Evolutionary conservation across 2,113 vertebrate species (phyloP).

Genomic region (Aepyceros melampus): DNA sequence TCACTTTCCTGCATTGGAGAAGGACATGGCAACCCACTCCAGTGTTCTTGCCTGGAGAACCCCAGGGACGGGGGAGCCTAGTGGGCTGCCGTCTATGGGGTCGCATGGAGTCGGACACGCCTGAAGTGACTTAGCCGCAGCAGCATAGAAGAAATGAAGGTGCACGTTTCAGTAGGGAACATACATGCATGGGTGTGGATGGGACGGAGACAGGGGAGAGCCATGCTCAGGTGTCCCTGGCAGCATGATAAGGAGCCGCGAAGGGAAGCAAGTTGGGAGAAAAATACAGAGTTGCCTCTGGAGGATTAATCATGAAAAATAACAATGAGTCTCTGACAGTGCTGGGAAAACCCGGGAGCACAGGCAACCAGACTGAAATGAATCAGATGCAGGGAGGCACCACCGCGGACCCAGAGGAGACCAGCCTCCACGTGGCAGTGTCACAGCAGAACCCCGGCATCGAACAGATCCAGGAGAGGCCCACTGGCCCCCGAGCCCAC

Average conservation of each 20-base stretch:
- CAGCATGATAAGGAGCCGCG: not conserved
- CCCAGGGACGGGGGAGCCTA: too few relatives aligned
- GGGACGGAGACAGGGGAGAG: fast-evolving
- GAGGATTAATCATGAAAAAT: not conserved
- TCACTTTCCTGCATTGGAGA: too few relatives aligned
- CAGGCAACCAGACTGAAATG: not conserved
- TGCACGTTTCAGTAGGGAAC: fast-evolving
- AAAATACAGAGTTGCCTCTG: not conserved
- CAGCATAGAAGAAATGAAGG: not conserved
- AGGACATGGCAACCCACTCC: too few relatives aligned
- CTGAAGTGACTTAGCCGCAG: too few relatives aligned
- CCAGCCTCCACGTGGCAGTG: fast-evolving
- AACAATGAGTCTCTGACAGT: not conserved
- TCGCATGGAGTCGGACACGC: too few relatives aligned
- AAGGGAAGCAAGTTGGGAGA: not conserved
- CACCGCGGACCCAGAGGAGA: fast-evolving
- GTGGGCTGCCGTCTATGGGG: too few relatives aligned
- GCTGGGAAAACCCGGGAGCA: not conserved
- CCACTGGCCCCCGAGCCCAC: not conserved
- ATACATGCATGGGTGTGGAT: fast-evolving
- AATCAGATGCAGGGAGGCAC: fast-evolving
- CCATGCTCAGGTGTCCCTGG: fast-evolving
- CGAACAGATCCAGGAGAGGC: fast-evolving
- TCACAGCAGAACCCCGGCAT: fast-evolving
- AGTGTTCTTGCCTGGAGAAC: too few relatives aligned